Base-by-base conservation (phyloP, 2,888 invertebrate species). In the Volucella zonaria region DNA sequence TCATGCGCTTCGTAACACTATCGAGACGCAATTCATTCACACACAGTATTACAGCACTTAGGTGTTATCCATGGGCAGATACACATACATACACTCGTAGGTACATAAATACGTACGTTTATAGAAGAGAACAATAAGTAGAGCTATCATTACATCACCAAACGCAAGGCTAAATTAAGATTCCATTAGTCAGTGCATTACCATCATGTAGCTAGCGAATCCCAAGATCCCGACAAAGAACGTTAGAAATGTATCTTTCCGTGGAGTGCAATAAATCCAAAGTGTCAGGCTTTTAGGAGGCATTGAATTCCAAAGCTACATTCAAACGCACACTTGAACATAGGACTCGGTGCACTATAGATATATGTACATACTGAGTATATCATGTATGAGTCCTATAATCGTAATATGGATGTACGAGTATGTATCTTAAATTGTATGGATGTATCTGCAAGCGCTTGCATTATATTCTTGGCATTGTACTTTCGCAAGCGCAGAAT, bases 211-310 rank as follows among this genome's bases (percentile, higher is more conserved):
- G 43, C 12, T 64, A 62, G 47, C 56, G 59, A 66, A 9, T 61
- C 49, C 51, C 59, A 43, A 64, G 43, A 71, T 66, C 68, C 85
- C 85, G 81, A 85, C 85, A 87, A 87, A 89, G 89, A 89, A 90
- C 89, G 89, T 89, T 89, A 91, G 90, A 91, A 91, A 89, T 90
- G 90, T 89, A 89, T 89, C 88, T 87, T 87, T 86, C 87, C 88
- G 87, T 88, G 87, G 86, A 88, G 88, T 80, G 87, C 91, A 88
- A 91, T 91, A 91, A 91, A 91, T 91, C 90, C 89, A 89, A 90
- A 90, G 91, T 91, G 91, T 91, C 91, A 91, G 85, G 85, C 85
- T 83, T 83, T 83, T 83, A 83, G 83, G 66, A 83, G 80, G 75
- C 80, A 83, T 83, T 80, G 83, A 83, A 83, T 83, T 83, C 83